phyloP scores from a whole-genome alignment of 1,140 invertebrate species.

The Heliconius nattereri region DNA sequence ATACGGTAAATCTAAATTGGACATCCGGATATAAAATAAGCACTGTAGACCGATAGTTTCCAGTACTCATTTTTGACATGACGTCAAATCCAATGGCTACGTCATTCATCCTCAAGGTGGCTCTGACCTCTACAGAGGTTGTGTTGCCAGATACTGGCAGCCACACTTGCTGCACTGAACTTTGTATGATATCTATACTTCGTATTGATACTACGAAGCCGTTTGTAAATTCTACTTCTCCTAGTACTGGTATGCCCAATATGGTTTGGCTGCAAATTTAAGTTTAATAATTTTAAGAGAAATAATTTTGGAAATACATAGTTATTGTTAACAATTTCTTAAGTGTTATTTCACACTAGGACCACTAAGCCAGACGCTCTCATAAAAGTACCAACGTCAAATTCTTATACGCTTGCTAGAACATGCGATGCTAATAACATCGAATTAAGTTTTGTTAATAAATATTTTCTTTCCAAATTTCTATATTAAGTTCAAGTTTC shows the following conservation, averaged over 20 bases:
- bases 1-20: slow-evolving; percentile 29
- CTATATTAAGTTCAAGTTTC: no score
- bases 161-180: slow-evolving; percentile 45
- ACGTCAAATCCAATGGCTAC: slow-evolving; percentile 45
- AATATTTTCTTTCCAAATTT: no score
- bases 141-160: slow-evolving; percentile 24
- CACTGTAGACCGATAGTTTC: slow-evolving; percentile 33
- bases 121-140: slow-evolving; percentile 36
- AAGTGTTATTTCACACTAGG: no score
- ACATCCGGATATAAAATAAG: slow-evolving; percentile 39
- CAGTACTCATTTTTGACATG: slow-evolving; percentile 17
- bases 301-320: no score
- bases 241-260: slow-evolving; percentile 31
- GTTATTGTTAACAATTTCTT: no score
- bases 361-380: no score
- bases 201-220: slow-evolving; percentile 46
- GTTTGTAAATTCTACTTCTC: slow-evolving; percentile 38
- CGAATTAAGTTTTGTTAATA: no score
- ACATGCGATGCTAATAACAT: no score
- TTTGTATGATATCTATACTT: slow-evolving; percentile 36
- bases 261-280: slow-evolving; percentile 43
- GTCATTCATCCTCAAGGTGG: slow-evolving; percentile 43
- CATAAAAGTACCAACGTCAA: no score
- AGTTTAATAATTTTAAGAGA: background rate
- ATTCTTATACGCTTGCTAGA: no score